Base-by-base conservation (phyloP, 2,888 invertebrate species). In the Beris morrisii region DNA sequence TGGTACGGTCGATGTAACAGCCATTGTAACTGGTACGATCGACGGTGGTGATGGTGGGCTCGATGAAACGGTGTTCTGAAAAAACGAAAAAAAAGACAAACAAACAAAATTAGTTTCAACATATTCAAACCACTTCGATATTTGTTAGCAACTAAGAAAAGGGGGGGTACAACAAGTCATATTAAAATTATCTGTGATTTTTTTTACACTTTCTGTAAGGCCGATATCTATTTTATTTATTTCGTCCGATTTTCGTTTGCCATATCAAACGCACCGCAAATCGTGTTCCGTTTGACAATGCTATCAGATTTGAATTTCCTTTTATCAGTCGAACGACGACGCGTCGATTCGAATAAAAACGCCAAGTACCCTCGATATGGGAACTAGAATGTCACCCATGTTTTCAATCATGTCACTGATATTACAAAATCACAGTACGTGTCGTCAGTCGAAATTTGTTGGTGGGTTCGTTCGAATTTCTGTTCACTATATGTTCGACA, bases 41-140 rank as follows among this genome's bases (percentile, higher is more conserved):
- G 83, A 79, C 79, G 87, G 86, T 78, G 87, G 86, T 81, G 87
- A 86, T 83, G 85, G 86, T 77, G 83, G 82, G 83, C 87, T 88
- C 85, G 88, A 88, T 83, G 88, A 86, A 84, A 86, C 86, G 75
- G 80, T 80, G 84, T 80, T 81, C 81, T 81, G 72, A 4, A 71
- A 71, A 38, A 12, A 67, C 31, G 56, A 64, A n/a, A 63, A 71
- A 38, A 12, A 67, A 31, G 56, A 64, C 11, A 63, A 61, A 22
- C 22, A 22, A 58, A 65, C 54, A 32, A 53, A 65, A 22, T 44
- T 11, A 50, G 7, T 38, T 38, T 38, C 9, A 3, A 38, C 9
- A 38, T 38, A 38, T 38, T 7, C 9, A 38, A 38, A 22, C 22
- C 22, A 22, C 22, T 22, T 3, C 38, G 9, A 38, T 38, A 3